Percentiles rank a stretch among this genome's conserved stretches.
phyloP scores from a whole-genome alignment of 2,113 vertebrate genomes.

The Psophia crepitans region DNA sequence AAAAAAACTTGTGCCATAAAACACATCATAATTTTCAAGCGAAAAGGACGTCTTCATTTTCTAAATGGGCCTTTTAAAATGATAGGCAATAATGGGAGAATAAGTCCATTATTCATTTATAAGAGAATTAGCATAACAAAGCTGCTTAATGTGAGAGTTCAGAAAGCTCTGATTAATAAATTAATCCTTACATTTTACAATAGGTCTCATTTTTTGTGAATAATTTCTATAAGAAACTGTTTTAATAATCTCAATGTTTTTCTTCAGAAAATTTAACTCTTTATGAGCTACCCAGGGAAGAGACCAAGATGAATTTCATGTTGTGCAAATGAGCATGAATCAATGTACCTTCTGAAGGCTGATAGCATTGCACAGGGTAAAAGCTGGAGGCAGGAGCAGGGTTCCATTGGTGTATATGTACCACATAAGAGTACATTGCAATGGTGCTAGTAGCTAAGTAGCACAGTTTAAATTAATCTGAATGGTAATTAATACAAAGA shows the following conservation, averaged over 20 bases:
- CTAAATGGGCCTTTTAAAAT: constrained; percentile 72
- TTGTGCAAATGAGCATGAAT: neutral
- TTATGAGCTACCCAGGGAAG: neutral
- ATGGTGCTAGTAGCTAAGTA: neutral
- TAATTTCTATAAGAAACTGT: constrained; percentile 51
- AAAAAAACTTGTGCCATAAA: constrained; percentile 35
- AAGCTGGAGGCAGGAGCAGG: neutral
- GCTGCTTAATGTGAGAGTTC: constrained; percentile 72
- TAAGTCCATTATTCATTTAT: constrained; percentile 77
- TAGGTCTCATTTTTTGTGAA: constrained; percentile 59
- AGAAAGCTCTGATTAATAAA: constrained; percentile 78
- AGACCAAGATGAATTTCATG: neutral
- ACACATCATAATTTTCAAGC: constrained; percentile 60
- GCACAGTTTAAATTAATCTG: neutral
- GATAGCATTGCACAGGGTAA: neutral
- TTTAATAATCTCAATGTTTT: constrained; percentile 13
- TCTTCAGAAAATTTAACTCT: constrained; percentile 54
- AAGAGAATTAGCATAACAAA: constrained; percentile 80
- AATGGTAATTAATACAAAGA: neutral
- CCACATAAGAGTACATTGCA: neutral
- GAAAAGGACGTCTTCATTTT: constrained; percentile 73
- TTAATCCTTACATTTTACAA: constrained; percentile 76
- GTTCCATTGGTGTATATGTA: neutral
- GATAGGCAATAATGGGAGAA: constrained; percentile 73
- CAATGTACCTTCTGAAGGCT: neutral